Evolutionary conservation across 2,797 vertebrate genomes (phyloP).

Genomic region (Trematomus bernacchii): DNA sequence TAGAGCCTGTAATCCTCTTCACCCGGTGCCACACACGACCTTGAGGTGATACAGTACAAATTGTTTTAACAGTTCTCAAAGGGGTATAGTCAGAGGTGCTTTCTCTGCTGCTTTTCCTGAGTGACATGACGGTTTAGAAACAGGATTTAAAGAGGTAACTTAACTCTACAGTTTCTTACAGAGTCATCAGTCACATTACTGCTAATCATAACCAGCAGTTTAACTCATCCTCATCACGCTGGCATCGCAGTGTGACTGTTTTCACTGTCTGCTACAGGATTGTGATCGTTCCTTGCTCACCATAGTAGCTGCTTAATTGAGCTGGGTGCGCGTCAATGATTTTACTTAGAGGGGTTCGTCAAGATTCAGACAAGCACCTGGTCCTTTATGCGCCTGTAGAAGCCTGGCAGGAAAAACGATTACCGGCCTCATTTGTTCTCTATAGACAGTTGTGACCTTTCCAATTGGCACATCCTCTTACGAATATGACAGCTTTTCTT

Average conservation of each 20-base stretch:
- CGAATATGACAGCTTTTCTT: slow-evolving; percentile 80
- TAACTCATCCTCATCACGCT: slow-evolving; percentile 40
- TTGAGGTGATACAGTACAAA: slow-evolving; percentile 63
- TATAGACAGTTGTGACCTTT: slow-evolving; percentile 85
- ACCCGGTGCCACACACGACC: slow-evolving; percentile 58
- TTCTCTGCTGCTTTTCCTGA: slow-evolving; percentile 1
- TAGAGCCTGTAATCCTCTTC: slow-evolving; percentile 66
- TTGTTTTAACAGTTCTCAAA: slow-evolving; percentile 51
- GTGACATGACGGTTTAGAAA: slow-evolving; percentile 25
- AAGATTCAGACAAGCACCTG: slow-evolving; percentile 83
- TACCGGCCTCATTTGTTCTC: slow-evolving; percentile 82
- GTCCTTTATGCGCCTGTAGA: slow-evolving; percentile 79
- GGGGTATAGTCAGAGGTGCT: slow-evolving; percentile 30
- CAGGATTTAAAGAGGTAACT: slow-evolving; percentile 39
- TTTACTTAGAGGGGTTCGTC: slow-evolving; percentile 80
- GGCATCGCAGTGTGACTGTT: slow-evolving; percentile 42
- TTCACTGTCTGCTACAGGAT: slow-evolving; percentile 42
- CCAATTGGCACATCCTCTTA: slow-evolving; percentile 79
- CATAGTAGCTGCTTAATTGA: slow-evolving; percentile 72
- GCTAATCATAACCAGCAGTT: slow-evolving; percentile 55
- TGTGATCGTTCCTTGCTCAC: slow-evolving; percentile 56
- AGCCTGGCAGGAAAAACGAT: slow-evolving; percentile 81
- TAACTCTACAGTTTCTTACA: slow-evolving; percentile 12
- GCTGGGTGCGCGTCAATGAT: slow-evolving; percentile 74
- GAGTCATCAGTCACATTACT: slow-evolving; percentile 41